Evolutionary conservation across 2,797 vertebrate genomes (phyloP).

Genomic region (Heliangelus exortis): DNA sequence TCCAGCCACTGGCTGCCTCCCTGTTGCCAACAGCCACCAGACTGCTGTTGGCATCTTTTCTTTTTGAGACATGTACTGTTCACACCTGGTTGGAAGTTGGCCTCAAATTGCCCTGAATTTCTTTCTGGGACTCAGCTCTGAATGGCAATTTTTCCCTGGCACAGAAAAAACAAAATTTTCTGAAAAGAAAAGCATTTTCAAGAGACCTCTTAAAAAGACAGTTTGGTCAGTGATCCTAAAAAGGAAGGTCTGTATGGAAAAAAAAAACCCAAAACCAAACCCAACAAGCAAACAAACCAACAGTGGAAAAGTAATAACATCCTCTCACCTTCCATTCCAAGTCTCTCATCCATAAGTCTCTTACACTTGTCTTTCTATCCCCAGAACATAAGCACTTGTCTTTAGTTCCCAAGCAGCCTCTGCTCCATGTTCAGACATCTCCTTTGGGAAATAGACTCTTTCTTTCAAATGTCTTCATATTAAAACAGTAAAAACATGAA

Average conservation of each 20-base stretch:
- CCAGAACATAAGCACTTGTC: not conserved
- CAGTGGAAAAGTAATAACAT: not conserved
- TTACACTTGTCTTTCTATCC: not conserved
- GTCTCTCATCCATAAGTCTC: not conserved
- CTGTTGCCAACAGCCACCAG: not conserved
- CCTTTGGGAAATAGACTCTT: not conserved
- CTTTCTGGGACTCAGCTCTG: not conserved
- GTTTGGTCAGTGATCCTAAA: not conserved
- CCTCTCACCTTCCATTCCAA: not conserved
- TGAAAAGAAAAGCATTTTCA: not conserved
- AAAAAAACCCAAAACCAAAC: too few relatives aligned
- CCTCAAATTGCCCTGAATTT: not conserved
- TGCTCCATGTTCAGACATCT: not conserved
- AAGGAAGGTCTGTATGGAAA: not conserved
- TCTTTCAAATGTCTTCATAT: not conserved
- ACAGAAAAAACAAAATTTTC: not conserved
- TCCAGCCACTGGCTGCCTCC: not conserved
- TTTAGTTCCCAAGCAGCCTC: not conserved
- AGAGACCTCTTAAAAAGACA: not conserved
- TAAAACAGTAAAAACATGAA: not conserved
- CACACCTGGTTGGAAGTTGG: not conserved
- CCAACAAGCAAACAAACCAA: too few relatives aligned
- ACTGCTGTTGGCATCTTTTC: not conserved
- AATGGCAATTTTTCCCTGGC: not conserved
- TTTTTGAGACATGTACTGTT: not conserved